A percentile compares a stretch with the other conserved stretches of the same genome.
phyloP scores from a whole-genome alignment of 2,113 vertebrate species.

The Polypterus senegalus region DNA sequence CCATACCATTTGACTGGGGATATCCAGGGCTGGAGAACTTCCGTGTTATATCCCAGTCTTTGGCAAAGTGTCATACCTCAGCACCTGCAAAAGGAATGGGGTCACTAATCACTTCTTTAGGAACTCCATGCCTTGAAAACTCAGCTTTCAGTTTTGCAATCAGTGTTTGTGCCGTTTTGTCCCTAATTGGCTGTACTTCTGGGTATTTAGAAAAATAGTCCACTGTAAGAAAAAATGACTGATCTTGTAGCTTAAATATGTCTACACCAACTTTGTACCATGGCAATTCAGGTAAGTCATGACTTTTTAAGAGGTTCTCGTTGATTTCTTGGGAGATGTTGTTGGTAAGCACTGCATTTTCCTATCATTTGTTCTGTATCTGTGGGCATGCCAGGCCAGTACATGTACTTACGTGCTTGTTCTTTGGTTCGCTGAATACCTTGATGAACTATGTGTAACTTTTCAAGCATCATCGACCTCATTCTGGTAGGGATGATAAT shows the following conservation, averaged over 20 bases:
- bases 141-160: no score
- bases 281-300: conserved; percentile 10
- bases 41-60: no score
- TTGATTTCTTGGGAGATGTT: background rate
- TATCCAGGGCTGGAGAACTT: no score
- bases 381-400: background rate
- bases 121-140: no score
- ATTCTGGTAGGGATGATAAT: conserved; percentile 2
- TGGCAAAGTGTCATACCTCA: no score
- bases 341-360: conserved; percentile 1
- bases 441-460: background rate
- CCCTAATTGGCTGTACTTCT: no score
- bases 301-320: conserved; percentile 8
- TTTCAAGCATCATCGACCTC: background rate
- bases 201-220: conserved; percentile 29
- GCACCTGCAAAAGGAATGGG: no score
- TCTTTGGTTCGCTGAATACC: conserved; percentile 1
- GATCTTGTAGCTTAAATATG: conserved; percentile 22
- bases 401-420: conserved; percentile 2
- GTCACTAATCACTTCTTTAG: no score
- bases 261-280: conserved; percentile 17
- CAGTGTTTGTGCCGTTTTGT: no score
- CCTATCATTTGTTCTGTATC: background rate
- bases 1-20: no score
- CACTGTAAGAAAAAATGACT: conserved; percentile 18